Evolutionary conservation across 2,797 vertebrate genomes (phyloP), one percentile per base, ranked within the genome.

Genomic region (Argyrosomus regius): DNA sequence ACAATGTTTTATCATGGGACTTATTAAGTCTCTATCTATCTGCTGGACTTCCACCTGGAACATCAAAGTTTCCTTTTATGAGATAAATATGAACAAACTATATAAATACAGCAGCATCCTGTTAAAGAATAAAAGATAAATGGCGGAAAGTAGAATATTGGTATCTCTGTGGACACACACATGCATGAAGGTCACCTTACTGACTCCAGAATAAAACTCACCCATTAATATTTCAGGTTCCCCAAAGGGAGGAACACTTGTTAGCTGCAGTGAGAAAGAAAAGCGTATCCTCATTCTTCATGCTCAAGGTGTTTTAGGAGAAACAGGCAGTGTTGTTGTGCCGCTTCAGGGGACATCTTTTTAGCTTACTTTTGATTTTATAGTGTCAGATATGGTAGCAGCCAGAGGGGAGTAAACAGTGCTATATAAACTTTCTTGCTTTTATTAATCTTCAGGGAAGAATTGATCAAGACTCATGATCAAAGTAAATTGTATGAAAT

Each of bases 191-290:
- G 91, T 92, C 89, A 93, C 88, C 85, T 90, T 90, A 78, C 85
- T 83, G 82, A 76, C 78, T 89, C 86, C 77, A 86, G 79, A 90
- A 89, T 90, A 86, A 91, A 93, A 90, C 77, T 72, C 66, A 56
- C 65, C 80, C 84, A 91, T 92, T 88, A 92, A 92, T 93, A 90
- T 91, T 90, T 91, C 80, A 91, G 68, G 64, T 12, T 60, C 13
- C 52, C 88, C 83, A 77, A 68, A 65, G 86, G 89, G 80, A 91
- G 74, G 31, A 76, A 79, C 46, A 71, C 65, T 76, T 74, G 78
- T 82, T 75, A 78, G 64, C 67, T 76, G 70, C 31, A 49, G 66
- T 3, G 57, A 60, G 87, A 77, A 80, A 77, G 52, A 83, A 49
- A 35, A 79, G 67, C 41, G 20, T 52, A 57, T 60, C 64, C 20